Evolutionary conservation across 2,888 invertebrate species (phyloP), one percentile per base, ranked within the genome.

Genomic region (Acanthococcus lagerstroemiae): DNA sequence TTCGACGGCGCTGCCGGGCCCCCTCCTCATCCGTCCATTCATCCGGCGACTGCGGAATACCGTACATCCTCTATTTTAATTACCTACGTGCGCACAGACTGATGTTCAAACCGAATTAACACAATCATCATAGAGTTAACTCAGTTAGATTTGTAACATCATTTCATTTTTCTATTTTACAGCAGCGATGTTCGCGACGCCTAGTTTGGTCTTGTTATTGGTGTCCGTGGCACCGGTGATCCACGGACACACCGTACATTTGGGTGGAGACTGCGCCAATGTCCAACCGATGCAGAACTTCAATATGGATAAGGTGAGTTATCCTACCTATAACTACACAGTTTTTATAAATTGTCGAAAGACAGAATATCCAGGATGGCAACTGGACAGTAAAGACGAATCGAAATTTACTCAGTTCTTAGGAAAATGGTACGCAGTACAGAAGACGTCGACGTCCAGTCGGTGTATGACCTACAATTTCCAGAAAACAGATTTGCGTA

Each of bases 371-470:
- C 19, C 9, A 50, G 19, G 2, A 19, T 3, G 21, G 1, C 12
- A 19, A 50, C 17, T 50, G 4, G 9, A 4, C 21, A 4, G n/a
- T 37, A 2, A 37, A 37, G 1, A 15, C n/a, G 12, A 1, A 3
- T 37, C 37, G 12, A 37, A 37, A 15, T 22, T 24, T 26, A 17
- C 12, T 56, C 76, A 90, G 89, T 81, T 90, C 76, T 76, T 89
- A 67, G 90, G 90, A 0, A 76, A 85, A 17, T 90, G 90, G 90
- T 87, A 86, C 75, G 89, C 86, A 15, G 82, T 90, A 45, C 86
- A 89, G 76, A 90, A 90, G 77, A 89, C 89, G 1, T 85, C 87
- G 6, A 90, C 89, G 0, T 87, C 85, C 0, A 88, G 88, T 65
- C 81, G 83, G 72, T 90, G 90, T 76, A 82, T 90, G 72, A 83